Evolutionary conservation across 1,140 invertebrate genomes (phyloP).

Genomic region (Camponotus vicinus): DNA sequence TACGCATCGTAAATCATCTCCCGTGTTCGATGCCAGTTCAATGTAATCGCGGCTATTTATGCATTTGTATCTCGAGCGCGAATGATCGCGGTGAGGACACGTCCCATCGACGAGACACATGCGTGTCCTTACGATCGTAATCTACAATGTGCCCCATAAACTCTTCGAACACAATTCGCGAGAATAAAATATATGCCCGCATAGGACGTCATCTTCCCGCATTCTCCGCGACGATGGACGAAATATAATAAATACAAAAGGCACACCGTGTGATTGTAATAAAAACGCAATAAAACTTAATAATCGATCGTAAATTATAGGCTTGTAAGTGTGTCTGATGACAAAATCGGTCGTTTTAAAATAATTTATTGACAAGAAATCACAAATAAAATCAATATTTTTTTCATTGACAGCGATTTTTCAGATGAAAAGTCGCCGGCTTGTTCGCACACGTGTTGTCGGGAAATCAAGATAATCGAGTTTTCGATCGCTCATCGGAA

Average conservation of each 20-base stretch:
- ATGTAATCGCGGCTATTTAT: slow-evolving; percentile 5
- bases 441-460: background rate
- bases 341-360: background rate
- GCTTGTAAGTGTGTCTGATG: no score
- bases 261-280: background rate
- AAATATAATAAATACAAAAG: slow-evolving; percentile 8
- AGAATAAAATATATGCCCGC: slow-evolving; percentile 28
- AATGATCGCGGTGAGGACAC: slow-evolving; percentile 16
- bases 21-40: background rate
- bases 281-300: background rate
- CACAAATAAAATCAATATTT: background rate
- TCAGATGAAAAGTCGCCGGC: background rate
- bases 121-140: slow-evolving; percentile 29
- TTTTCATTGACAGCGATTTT: background rate
- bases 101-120: slow-evolving; percentile 13
- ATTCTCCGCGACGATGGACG: background rate
- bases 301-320: background rate
- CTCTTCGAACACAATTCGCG: slow-evolving; percentile 3
- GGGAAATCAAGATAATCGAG: slow-evolving; percentile 20
- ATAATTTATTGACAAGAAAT: background rate
- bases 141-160: slow-evolving; percentile 40
- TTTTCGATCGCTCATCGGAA: slow-evolving; percentile 18
- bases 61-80: slow-evolving; percentile 23
- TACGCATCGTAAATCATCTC: slow-evolving; percentile 32
- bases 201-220: slow-evolving; percentile 30